Conservation (phyloP, 2,113 vertebrate genomes). For the Lonchura striata region DNA sequence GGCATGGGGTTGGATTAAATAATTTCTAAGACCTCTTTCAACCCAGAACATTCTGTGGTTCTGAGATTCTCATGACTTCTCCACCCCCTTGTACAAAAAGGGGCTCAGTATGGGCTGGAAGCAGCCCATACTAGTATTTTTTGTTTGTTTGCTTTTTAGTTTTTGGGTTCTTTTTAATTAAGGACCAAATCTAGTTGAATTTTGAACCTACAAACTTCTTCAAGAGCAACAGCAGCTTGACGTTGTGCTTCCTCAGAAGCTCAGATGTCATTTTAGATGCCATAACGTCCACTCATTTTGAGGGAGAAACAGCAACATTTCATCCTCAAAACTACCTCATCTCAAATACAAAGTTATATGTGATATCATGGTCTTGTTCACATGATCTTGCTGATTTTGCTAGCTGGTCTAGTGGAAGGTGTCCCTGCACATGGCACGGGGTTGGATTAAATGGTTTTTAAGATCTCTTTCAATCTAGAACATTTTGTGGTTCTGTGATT, state of each 20-base stretch:
- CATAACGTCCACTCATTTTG: fast-evolving
- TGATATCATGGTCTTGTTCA: neutral
- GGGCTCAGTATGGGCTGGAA: neutral
- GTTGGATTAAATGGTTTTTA: neutral
- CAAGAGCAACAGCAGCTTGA: too few species aligned
- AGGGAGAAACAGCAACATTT: neutral
- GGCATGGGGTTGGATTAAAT: neutral
- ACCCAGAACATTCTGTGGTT: neutral
- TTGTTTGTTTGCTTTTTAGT: neutral
- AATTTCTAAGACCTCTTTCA: neutral
- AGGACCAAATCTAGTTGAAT: neutral
- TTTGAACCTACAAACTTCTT: neutral
- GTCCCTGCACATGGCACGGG: neutral
- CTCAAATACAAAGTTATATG: neutral
- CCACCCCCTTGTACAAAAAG: neutral
- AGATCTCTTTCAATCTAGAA: neutral
- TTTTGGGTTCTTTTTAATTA: neutral
- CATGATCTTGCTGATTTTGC: neutral
- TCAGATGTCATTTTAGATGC: neutral
- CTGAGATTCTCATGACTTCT: neutral
- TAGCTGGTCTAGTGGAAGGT: neutral
- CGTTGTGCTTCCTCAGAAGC: neutral
- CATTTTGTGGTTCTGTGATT: neutral
- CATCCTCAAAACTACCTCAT: neutral
- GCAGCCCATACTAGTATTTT: too few species aligned